Conservation (phyloP, 2,888 invertebrate genomes). For the Orchesella flavescens region DNA sequence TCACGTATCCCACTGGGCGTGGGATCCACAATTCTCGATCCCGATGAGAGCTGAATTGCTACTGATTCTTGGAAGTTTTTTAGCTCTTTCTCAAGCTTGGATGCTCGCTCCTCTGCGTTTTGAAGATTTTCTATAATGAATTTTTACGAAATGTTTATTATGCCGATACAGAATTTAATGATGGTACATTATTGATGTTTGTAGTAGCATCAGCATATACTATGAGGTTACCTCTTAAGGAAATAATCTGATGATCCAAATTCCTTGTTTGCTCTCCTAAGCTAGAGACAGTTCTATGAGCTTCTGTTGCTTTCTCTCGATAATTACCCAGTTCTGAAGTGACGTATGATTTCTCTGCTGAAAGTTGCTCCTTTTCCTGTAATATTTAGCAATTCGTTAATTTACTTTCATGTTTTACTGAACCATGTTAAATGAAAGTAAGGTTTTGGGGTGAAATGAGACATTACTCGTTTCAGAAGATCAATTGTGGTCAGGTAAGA, state of each 20-base stretch:
- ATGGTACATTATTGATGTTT: neutral
- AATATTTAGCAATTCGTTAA: neutral
- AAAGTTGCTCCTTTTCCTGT: slow-evolving; percentile 71
- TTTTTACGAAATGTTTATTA: neutral
- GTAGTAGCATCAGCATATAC: neutral
- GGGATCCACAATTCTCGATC: slow-evolving; percentile 84
- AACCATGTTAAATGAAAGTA: neutral
- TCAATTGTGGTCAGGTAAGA: slow-evolving; percentile 71
- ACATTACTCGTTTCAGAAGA: slow-evolving; percentile 68
- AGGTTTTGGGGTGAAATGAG: slow-evolving; percentile 29
- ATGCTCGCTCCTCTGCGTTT: slow-evolving; percentile 81
- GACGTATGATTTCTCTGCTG: slow-evolving; percentile 70
- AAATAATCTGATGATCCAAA: slow-evolving; percentile 69
- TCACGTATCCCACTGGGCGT: slow-evolving; percentile 87
- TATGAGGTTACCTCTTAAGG: slow-evolving; percentile 62
- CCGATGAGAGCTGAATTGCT: slow-evolving; percentile 81
- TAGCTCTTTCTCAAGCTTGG: slow-evolving; percentile 81
- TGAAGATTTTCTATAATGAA: slow-evolving; percentile 80
- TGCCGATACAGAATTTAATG: neutral
- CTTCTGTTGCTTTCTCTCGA: slow-evolving; percentile 68
- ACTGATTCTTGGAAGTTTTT: slow-evolving; percentile 83
- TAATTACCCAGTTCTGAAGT: slow-evolving; percentile 68
- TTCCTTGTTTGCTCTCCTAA: slow-evolving; percentile 68
- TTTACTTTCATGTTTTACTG: neutral
- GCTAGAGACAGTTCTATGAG: slow-evolving; percentile 67